phyloP scores from a whole-genome alignment of 1,140 invertebrate species.

The Ceratina australensis region DNA sequence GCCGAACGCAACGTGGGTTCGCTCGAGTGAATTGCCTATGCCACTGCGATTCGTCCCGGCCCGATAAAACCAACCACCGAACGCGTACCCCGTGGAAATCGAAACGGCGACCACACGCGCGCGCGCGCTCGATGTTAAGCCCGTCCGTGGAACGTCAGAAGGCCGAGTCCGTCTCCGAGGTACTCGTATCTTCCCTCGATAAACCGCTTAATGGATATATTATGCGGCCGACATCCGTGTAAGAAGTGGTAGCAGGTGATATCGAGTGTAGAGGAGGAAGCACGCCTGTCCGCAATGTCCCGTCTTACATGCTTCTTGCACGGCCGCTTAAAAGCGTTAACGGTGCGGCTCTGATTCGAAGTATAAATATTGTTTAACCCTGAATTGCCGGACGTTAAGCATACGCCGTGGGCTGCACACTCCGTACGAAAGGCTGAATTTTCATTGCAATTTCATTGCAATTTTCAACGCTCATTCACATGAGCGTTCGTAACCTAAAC shows the following conservation, averaged over 20 bases:
- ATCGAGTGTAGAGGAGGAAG: background rate
- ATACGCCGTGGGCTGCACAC: no score
- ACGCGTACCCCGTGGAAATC: conserved; percentile 10
- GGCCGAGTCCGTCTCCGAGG: background rate
- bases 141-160: conserved; percentile 1
- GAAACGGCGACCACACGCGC: conserved; percentile 38
- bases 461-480: no score
- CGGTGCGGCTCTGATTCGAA: no score
- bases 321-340: no score
- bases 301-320: background rate
- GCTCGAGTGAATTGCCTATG: conserved; percentile 18
- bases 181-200: conserved; percentile 11
- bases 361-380: no score
- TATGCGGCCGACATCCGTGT: conserved; percentile 4
- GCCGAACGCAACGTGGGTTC: background rate
- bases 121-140: conserved; percentile 10
- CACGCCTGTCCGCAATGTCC: background rate
- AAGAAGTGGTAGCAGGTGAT: conserved; percentile 1
- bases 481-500: no score
- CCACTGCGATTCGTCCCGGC: conserved; percentile 24
- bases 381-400: no score
- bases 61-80: conserved; percentile 1
- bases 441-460: no score
- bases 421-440: no score
- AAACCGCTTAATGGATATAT: conserved; percentile 34